These are phyloP conservation scores for Crypturellus tataupa DNA, from an alignment of 2,797 vertebrate genomes.

Conservation along the genomic window DNA sequence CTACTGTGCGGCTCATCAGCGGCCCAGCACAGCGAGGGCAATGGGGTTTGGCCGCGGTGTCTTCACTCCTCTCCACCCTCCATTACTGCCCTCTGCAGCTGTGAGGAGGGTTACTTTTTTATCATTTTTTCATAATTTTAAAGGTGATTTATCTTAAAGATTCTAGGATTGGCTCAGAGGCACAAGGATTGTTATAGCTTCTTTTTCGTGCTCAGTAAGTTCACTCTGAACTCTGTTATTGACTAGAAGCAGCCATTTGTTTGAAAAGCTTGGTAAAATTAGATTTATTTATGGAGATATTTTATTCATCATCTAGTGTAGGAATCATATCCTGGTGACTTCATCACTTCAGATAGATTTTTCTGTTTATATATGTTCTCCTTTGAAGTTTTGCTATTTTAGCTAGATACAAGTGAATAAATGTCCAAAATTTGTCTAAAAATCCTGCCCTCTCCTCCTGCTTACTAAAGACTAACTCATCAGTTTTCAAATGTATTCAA, in stretches of 20 bases:
- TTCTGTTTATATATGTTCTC: neutral
- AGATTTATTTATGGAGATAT: neutral
- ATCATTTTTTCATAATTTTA: neutral
- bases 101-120: conserved; percentile 1
- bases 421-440: neutral
- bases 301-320: neutral
- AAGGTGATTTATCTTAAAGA: neutral
- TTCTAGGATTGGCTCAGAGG: neutral
- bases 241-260: neutral
- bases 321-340: neutral
- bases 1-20: no score
- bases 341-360: neutral
- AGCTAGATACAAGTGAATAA: neutral
- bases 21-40: no score
- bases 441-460: neutral
- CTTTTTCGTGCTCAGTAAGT: conserved; percentile 9
- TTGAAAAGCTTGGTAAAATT: neutral
- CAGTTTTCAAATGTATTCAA: neutral
- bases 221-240: neutral
- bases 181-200: neutral
- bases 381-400: neutral
- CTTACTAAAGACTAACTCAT: neutral
- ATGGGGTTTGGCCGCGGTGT: no score
- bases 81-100: no score
- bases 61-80: no score